Conservation (phyloP, 2,113 vertebrate species). For the Triplophysa rosa region DNA sequence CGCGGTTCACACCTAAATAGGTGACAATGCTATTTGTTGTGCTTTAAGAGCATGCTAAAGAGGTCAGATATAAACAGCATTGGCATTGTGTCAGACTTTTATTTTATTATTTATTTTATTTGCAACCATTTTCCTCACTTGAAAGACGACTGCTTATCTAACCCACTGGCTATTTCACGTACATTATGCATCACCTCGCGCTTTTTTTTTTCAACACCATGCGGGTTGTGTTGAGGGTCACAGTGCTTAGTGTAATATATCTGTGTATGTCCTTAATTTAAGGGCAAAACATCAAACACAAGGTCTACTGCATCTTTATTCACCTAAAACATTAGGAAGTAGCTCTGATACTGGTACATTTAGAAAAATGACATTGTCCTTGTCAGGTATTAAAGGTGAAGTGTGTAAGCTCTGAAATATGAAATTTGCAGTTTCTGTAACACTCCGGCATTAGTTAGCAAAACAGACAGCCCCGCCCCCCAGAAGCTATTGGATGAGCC, state of each 20-base stretch:
- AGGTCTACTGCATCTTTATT: neutral
- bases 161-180: conserved; percentile 42
- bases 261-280: neutral
- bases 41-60: conserved; percentile 55
- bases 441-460: no score
- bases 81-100: conserved; percentile 47
- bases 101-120: conserved; percentile 18
- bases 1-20: conserved; percentile 67
- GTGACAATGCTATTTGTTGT: conserved; percentile 75
- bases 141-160: conserved; percentile 54
- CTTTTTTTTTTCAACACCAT: conserved; percentile 30
- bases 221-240: conserved; percentile 38
- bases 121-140: conserved; percentile 22
- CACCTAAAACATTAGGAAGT: neutral
- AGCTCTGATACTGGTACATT: neutral
- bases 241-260: conserved; percentile 12
- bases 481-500: no score
- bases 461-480: no score
- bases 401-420: no score
- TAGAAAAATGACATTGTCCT: neutral
- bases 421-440: no score
- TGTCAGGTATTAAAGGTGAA: neutral
- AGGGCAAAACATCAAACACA: neutral
- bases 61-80: conserved; percentile 55
- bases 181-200: conserved; percentile 45